phyloP scores from a whole-genome alignment of 2,797 vertebrate species.

The Microchirus variegatus region DNA sequence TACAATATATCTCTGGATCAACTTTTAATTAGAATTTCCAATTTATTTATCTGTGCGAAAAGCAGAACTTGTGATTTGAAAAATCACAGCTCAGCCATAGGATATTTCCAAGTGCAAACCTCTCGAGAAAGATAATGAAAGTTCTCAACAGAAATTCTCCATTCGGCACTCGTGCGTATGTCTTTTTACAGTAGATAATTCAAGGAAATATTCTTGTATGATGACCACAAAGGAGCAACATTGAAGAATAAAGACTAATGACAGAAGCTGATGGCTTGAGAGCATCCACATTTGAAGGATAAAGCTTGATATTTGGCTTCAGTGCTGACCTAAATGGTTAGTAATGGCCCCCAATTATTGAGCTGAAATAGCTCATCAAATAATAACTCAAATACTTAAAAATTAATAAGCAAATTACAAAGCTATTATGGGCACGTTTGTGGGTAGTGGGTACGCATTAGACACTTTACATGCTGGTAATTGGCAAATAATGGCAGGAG shows the following conservation, averaged over 20 bases:
- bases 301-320: constrained; percentile 14
- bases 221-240: constrained; percentile 21
- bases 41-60: constrained; percentile 53
- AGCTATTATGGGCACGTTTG: constrained; percentile 37
- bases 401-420: constrained; percentile 54
- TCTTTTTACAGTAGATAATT: constrained; percentile 43
- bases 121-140: constrained; percentile 51
- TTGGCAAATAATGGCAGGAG: constrained; percentile 63
- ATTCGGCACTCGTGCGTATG: constrained; percentile 41
- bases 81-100: constrained; percentile 24
- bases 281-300: constrained; percentile 13
- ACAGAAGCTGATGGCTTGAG: constrained; percentile 1
- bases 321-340: constrained; percentile 43
- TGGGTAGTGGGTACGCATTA: constrained; percentile 12
- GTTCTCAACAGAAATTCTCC: constrained; percentile 39
- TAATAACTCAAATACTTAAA: constrained; percentile 46
- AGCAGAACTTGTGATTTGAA: constrained; percentile 35
- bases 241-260: constrained; percentile 8
- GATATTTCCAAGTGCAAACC: constrained; percentile 41
- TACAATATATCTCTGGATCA: constrained; percentile 42
- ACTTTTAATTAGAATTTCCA: constrained; percentile 43
- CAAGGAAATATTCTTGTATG: constrained; percentile 16
- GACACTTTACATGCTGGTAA: constrained; percentile 62
- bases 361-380: constrained; percentile 55
- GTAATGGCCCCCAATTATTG: constrained; percentile 36